phyloP scores from a whole-genome alignment of 35 echinoderm and acorn worm genomes.

The Anneissia japonica region DNA sequence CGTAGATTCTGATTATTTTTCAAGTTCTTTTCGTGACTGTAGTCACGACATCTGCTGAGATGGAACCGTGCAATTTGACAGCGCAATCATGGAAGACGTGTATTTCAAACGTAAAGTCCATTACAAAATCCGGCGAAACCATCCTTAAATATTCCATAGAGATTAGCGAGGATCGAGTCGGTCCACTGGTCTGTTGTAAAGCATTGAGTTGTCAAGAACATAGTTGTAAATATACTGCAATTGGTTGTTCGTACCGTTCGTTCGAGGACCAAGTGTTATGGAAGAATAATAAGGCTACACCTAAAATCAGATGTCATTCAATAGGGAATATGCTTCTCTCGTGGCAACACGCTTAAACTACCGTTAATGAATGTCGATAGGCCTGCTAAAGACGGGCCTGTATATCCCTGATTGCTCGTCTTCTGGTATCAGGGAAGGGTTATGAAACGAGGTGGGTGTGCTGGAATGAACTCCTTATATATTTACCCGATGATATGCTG shows the following conservation, averaged over 20 bases:
- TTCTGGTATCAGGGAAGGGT: too few relatives aligned
- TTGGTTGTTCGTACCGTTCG: not conserved
- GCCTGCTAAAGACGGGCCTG: too few relatives aligned
- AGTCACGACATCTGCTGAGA: not conserved
- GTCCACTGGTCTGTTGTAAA: not conserved
- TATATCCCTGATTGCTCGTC: too few relatives aligned
- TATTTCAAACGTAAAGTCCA: not conserved
- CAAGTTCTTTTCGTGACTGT: not conserved
- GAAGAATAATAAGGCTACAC: not conserved
- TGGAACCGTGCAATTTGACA: not conserved
- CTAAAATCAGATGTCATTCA: not conserved
- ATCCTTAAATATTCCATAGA: not conserved
- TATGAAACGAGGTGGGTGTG: too few relatives aligned
- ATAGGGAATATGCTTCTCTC: not conserved
- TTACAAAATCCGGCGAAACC: not conserved
- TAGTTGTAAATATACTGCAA: not conserved
- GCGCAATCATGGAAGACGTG: not conserved
- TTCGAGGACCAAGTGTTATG: not conserved
- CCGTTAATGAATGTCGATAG: too few relatives aligned
- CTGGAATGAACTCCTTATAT: too few relatives aligned
- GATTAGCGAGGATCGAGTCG: not conserved
- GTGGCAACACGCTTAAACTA: not conserved
- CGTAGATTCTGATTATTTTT: not conserved
- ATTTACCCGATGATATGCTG: too few relatives aligned
- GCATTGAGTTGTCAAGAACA: not conserved